Percentiles rank a stretch among this genome's conserved stretches.
Conservation (phyloP, 1,140 invertebrate species). For the Lerema accius region DNA sequence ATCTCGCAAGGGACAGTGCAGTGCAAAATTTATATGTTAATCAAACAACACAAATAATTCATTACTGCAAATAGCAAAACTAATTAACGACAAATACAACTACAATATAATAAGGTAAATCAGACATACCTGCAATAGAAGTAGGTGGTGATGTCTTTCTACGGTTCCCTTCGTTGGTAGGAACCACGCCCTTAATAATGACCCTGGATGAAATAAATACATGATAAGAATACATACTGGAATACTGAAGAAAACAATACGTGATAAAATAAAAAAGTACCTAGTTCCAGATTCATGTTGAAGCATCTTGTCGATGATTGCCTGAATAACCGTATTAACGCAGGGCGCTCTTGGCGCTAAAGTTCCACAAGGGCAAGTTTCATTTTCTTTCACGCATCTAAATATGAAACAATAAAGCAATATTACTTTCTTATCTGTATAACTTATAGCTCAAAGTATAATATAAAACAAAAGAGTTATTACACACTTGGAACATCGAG, state of each 20-base stretch:
- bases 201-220: background rate
- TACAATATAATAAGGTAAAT: background rate
- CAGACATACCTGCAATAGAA: slow-evolving; percentile 3
- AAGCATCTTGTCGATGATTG: slow-evolving; percentile 52
- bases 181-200: background rate
- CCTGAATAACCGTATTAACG: slow-evolving; percentile 49
- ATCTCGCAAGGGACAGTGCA: background rate
- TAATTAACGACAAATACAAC: background rate
- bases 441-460: too few relatives aligned
- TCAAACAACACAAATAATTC: background rate
- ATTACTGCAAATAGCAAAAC: background rate
- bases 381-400: slow-evolving; percentile 48
- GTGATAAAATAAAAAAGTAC: slow-evolving; percentile 21
- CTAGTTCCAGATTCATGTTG: slow-evolving; percentile 31
- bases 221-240: background rate
- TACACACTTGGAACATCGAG: slow-evolving; percentile 56
- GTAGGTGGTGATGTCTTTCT: background rate
- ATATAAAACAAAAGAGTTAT: slow-evolving; percentile 5
- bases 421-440: background rate
- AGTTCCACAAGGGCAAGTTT: slow-evolving; percentile 47
- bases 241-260: background rate
- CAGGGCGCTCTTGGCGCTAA: slow-evolving; percentile 35
- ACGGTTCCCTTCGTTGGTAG: background rate
- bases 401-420: slow-evolving; percentile 19
- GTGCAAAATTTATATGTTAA: background rate